A percentile compares a stretch with the other conserved stretches of the same genome.
phyloP scores from a whole-genome alignment of 2,888 invertebrate genomes.

The Pseudeuparius sepicola region DNA sequence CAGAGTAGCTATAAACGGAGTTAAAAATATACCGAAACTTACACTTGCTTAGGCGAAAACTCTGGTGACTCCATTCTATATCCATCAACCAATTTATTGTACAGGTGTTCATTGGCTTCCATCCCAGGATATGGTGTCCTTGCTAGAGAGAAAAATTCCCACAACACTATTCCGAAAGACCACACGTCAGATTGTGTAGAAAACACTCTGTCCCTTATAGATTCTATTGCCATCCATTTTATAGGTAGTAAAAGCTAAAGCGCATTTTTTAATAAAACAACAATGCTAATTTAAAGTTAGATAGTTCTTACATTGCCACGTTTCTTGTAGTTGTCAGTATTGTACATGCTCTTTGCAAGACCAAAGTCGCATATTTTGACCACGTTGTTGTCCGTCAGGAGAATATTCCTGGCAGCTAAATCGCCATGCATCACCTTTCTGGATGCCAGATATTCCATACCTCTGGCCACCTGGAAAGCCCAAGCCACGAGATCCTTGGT shows the following conservation, averaged over 20 bases:
- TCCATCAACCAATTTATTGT: slow-evolving; percentile 66
- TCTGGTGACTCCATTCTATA: slow-evolving; percentile 83
- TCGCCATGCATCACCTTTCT: slow-evolving; percentile 84
- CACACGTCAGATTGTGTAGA: slow-evolving; percentile 93
- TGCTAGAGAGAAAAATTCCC: slow-evolving; percentile 83
- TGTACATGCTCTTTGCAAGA: slow-evolving; percentile 82
- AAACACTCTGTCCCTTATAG: slow-evolving; percentile 81
- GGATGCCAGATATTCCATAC: slow-evolving; percentile 89
- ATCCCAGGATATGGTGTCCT: slow-evolving; percentile 82
- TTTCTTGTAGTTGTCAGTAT: slow-evolving; percentile 83
- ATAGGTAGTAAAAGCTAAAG: slow-evolving; percentile 61
- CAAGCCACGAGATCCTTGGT: slow-evolving; percentile 81
- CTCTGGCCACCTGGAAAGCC: slow-evolving; percentile 88
- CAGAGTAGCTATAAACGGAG: slow-evolving; percentile 5
- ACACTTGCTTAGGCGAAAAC: slow-evolving; percentile 71
- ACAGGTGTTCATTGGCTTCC: slow-evolving; percentile 60
- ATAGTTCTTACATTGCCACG: slow-evolving; percentile 62
- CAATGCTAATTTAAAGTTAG: too few relatives aligned
- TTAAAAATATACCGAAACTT: slow-evolving; percentile 32
- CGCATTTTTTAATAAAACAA: too few relatives aligned
- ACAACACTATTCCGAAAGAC: slow-evolving; percentile 84
- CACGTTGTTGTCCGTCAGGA: slow-evolving; percentile 79
- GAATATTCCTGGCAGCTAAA: slow-evolving; percentile 82
- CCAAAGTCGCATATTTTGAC: slow-evolving; percentile 98
- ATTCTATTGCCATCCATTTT: slow-evolving; percentile 96